A percentile compares a stretch with the other conserved stretches of the same genome.
Conservation (phyloP, 1,140 invertebrate species). For the Medauroidea extradentata region DNA sequence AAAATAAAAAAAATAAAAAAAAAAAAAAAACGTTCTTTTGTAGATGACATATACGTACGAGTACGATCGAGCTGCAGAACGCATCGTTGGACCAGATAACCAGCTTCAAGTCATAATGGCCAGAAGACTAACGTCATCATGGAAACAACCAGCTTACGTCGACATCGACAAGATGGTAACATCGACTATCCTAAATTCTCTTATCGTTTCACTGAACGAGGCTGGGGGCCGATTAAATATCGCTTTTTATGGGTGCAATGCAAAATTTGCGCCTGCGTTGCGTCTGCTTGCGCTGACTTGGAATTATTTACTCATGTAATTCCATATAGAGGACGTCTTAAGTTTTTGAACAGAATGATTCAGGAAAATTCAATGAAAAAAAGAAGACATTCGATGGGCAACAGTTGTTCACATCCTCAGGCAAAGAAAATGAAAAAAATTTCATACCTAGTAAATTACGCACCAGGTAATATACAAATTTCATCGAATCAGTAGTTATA, state of each 20-base stretch:
- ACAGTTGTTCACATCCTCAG: too few relatives aligned
- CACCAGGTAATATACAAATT: too few relatives aligned
- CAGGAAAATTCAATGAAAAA: too few relatives aligned
- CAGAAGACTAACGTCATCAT: slow-evolving; percentile 33
- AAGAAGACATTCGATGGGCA: too few relatives aligned
- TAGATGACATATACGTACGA: slow-evolving; percentile 24
- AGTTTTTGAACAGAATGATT: too few relatives aligned
- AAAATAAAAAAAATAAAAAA: too few relatives aligned
- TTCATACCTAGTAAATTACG: too few relatives aligned
- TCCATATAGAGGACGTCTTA: slow-evolving; percentile 30
- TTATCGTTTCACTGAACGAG: too few relatives aligned
- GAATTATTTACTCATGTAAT: slow-evolving; percentile 28
- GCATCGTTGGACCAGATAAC: slow-evolving; percentile 36
- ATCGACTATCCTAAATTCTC: slow-evolving; percentile 20
- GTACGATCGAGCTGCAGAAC: slow-evolving; percentile 33
- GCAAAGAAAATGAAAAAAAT: too few relatives aligned
- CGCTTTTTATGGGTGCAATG: too few relatives aligned
- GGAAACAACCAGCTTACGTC: slow-evolving; percentile 39
- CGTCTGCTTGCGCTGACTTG: slow-evolving; percentile 29
- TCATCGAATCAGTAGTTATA: too few relatives aligned
- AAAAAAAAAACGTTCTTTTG: too few relatives aligned
- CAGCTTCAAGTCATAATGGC: slow-evolving; percentile 35
- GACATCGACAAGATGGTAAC: slow-evolving; percentile 37
- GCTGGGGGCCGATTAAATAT: slow-evolving; percentile 24
- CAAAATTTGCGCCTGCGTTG: slow-evolving; percentile 33